Percentiles rank a stretch among this genome's conserved stretches.
phyloP scores from a whole-genome alignment of 2,888 invertebrate species.

The Nephrotoma flavescens region DNA sequence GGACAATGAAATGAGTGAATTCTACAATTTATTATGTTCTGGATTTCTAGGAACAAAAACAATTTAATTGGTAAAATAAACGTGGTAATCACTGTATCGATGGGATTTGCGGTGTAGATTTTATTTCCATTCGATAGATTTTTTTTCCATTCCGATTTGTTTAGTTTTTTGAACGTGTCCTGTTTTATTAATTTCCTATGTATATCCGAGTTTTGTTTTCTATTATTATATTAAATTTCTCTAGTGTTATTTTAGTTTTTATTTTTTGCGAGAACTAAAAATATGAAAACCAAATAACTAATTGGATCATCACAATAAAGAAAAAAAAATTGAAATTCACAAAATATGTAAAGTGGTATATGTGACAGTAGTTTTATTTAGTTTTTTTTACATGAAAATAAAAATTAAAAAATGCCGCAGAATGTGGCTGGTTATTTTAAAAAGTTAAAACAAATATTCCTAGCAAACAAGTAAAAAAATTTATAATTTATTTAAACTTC shows the following conservation, averaged over 20 bases:
- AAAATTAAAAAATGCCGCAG: background rate
- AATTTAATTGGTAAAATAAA: background rate
- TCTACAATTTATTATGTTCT: background rate
- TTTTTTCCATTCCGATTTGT: background rate
- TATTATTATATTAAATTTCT: background rate
- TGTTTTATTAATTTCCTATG: background rate
- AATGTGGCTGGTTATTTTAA: background rate
- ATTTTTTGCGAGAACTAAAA: background rate
- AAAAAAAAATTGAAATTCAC: background rate
- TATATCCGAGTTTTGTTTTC: background rate
- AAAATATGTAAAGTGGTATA: background rate
- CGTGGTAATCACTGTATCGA: background rate
- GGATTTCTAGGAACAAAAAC: background rate
- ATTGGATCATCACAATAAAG: background rate
- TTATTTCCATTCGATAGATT: background rate
- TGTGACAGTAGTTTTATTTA: background rate
- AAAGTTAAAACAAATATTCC: background rate
- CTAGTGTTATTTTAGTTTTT: background rate
- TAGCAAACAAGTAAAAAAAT: background rate
- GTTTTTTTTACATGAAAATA: background rate
- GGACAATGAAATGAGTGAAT: background rate
- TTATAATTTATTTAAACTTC: background rate
- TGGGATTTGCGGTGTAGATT: background rate
- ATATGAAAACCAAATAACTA: background rate
- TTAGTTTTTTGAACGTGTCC: background rate